Conservation (phyloP, 2,797 vertebrate species). For the Xiphophorus birchmanni region DNA sequence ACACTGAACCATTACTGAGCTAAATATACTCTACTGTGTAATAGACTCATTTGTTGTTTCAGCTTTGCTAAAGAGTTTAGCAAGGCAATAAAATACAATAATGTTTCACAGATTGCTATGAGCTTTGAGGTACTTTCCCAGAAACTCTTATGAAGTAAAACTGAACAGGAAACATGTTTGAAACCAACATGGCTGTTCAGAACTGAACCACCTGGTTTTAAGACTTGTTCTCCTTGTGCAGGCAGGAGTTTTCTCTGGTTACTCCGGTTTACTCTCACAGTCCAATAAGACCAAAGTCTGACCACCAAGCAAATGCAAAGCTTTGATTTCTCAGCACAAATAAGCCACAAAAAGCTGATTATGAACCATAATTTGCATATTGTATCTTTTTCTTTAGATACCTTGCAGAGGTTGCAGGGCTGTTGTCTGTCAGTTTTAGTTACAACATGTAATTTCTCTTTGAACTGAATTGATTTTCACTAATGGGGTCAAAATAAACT, state of each 20-base stretch:
- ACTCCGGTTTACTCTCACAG: not conserved
- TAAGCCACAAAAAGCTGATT: not conserved
- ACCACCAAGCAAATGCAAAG: not conserved
- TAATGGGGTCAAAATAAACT: no score
- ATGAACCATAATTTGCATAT: not conserved
- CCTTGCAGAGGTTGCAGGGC: not conserved
- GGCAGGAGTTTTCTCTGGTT: no score
- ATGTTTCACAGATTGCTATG: not conserved
- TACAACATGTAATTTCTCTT: no score
- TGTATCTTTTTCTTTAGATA: not conserved
- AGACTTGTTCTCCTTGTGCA: not conserved
- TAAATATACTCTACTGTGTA: conserved; percentile 33
- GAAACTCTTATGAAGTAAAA: not conserved
- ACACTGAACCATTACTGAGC: conserved; percentile 37
- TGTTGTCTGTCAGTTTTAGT: not conserved
- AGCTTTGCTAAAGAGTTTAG: conserved; percentile 14
- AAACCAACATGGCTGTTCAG: not conserved
- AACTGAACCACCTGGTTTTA: not conserved
- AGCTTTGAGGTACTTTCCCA: not conserved
- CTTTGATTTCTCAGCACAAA: not conserved
- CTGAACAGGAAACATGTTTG: not conserved
- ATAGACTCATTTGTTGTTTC: conserved; percentile 15
- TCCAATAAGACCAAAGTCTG: not conserved
- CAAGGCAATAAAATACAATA: conserved; percentile 18
- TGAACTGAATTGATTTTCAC: no score